These are phyloP conservation scores for Papilio glaucus DNA, from an alignment of 1,140 invertebrate genomes.

Conservation along the genomic window DNA sequence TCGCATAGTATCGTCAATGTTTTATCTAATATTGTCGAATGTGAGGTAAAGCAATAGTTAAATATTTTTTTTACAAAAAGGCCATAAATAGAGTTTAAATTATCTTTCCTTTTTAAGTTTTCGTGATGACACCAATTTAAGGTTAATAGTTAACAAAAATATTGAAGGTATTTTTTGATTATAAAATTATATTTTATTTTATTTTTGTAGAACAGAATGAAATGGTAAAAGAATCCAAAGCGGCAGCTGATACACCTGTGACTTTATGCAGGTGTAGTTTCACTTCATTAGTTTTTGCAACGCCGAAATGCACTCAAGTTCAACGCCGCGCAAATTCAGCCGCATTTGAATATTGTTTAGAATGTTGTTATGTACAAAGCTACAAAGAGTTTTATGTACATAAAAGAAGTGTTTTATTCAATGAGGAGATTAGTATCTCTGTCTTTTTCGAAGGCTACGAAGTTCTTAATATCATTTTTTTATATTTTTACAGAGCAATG, in stretches of 20 bases:
- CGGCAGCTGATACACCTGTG: not conserved
- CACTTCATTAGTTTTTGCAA: conserved; percentile 35
- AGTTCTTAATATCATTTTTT: no score
- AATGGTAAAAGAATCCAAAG: conserved; percentile 14
- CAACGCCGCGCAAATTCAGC: conserved; percentile 14
- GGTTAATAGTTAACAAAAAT: no score
- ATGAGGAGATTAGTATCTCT: not conserved
- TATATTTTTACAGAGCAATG: no score
- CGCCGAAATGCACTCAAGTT: conserved; percentile 28
- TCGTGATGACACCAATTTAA: no score
- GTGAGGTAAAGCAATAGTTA: no score
- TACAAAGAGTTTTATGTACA: conserved; percentile 11
- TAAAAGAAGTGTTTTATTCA: conserved; percentile 10
- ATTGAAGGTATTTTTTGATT: no score
- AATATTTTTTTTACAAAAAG: no score
- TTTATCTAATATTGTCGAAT: no score
- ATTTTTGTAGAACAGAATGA: not conserved
- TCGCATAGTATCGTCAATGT: no score
- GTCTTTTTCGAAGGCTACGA: no score
- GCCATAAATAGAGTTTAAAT: no score
- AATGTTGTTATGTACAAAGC: conserved; percentile 25
- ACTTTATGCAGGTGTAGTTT: conserved; percentile 34
- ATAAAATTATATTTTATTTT: not conserved
- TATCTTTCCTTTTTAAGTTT: no score
- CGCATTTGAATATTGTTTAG: conserved; percentile 33